These are phyloP conservation scores for Pantelozetes paolii DNA, from an alignment of 2,888 invertebrate species.

Conservation along the genomic window DNA sequence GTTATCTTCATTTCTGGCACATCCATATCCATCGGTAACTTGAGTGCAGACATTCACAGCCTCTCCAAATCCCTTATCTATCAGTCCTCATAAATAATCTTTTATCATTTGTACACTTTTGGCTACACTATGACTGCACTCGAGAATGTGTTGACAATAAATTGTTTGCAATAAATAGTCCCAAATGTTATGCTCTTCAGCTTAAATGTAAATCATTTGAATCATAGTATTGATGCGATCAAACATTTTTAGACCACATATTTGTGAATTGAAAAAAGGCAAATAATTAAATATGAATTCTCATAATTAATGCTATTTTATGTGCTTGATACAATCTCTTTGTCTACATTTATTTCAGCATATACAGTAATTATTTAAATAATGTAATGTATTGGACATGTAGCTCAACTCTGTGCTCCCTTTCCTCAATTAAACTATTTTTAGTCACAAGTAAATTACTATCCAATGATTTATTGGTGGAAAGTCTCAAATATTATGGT, in stretches of 20 bases:
- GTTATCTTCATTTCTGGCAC: conserved; percentile 23
- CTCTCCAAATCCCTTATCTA: conserved; percentile 31
- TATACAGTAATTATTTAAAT: conserved; percentile 16
- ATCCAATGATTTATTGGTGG: neutral
- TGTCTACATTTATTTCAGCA: conserved; percentile 32
- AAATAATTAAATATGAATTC: conserved; percentile 24
- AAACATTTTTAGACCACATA: neutral
- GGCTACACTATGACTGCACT: neutral
- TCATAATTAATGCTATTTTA: conserved; percentile 28
- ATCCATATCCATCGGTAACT: neutral
- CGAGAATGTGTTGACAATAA: conserved; percentile 35
- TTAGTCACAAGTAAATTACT: conserved; percentile 1
- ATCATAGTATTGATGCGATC: neutral
- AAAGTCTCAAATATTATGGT: no score
- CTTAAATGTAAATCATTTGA: conserved; percentile 23
- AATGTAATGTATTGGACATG: conserved; percentile 32
- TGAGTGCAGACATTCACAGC: no score
- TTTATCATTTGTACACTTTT: conserved; percentile 36
- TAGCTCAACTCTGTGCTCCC: conserved; percentile 14
- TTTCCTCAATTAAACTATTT: neutral
- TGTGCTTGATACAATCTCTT: conserved; percentile 19
- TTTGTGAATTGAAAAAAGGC: conserved; percentile 11
- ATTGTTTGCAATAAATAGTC: conserved; percentile 36
- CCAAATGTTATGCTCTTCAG: neutral
- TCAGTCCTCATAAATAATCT: conserved; percentile 35